These are phyloP conservation scores for Drosophila fulvimacula DNA, from an alignment of 2,888 invertebrate species.

Conservation along the genomic window DNA sequence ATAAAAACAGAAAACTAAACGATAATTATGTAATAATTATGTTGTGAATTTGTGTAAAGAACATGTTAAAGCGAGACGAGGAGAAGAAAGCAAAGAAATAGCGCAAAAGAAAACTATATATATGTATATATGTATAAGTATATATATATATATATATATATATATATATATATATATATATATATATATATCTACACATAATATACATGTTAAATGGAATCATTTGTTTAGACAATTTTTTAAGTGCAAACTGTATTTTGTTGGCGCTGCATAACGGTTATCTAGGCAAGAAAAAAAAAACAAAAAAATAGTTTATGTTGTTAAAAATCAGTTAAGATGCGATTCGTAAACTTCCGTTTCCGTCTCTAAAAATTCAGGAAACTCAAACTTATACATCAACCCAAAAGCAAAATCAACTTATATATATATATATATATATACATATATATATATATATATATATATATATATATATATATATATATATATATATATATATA, in stretches of 20 bases:
- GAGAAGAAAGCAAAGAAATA: conserved; percentile 32
- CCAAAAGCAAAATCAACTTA: conserved; percentile 17
- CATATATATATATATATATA: conserved; percentile 15
- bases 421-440: conserved; percentile 13
- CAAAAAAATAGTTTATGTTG: conserved; percentile 29
- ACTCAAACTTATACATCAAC: conserved; percentile 9
- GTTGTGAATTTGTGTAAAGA: conserved; percentile 65
- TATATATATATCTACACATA: not conserved
- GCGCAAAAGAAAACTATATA: conserved; percentile 49
- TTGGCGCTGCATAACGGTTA: conserved; percentile 25
- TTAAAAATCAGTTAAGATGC: conserved; percentile 44
- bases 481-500: too few species aligned
- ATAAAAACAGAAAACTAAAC: conserved; percentile 30
- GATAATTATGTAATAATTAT: conserved; percentile 71
- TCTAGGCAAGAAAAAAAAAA: conserved; percentile 16
- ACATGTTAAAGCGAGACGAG: conserved; percentile 34
- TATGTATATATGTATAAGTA: not conserved
- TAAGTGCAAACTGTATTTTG: conserved; percentile 36
- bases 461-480: conserved; percentile 13
- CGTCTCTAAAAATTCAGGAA: conserved; percentile 18
- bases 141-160: not conserved
- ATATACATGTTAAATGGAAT: conserved; percentile 34
- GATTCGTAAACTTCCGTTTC: conserved; percentile 41
- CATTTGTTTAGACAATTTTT: conserved; percentile 63
- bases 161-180: conserved; percentile 13